These are phyloP conservation scores for Labia minor DNA, from an alignment of 2,888 invertebrate species.

Conservation along the genomic window DNA sequence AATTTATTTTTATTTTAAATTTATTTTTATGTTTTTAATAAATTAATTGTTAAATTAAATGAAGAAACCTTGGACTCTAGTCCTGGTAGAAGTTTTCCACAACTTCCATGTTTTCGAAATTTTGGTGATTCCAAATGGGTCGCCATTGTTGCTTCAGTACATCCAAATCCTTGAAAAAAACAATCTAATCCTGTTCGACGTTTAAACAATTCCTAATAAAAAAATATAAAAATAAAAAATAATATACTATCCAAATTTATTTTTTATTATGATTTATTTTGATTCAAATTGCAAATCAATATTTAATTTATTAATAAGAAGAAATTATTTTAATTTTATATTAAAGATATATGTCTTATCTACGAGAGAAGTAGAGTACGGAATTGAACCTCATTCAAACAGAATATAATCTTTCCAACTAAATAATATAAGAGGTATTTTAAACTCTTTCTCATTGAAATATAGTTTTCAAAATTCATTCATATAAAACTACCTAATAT, in stretches of 20 bases:
- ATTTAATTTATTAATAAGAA: neutral
- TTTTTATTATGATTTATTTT: conserved; percentile 30
- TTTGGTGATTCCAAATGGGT: conserved; percentile 39
- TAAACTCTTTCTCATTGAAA: no score
- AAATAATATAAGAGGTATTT: no score
- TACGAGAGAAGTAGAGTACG: no score
- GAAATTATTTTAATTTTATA: no score
- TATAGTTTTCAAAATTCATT: no score
- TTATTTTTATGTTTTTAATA: neutral
- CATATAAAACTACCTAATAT: no score
- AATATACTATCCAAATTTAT: neutral
- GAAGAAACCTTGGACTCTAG: conserved; percentile 30
- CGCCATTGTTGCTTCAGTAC: conserved; percentile 66
- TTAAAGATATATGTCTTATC: no score
- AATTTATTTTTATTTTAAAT: neutral
- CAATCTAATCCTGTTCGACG: conserved; percentile 34
- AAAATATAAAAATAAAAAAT: conserved; percentile 17
- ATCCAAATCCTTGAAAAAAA: conserved; percentile 64
- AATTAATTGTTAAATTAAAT: neutral
- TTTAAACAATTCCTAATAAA: conserved; percentile 26
- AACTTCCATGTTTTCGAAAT: conserved; percentile 27
- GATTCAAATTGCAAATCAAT: conserved; percentile 25
- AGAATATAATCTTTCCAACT: no score
- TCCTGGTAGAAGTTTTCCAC: conserved; percentile 27
- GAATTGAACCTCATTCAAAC: no score